These are phyloP conservation scores for Xiphophorus couchianus DNA, from an alignment of 2,113 vertebrate species.

Conservation along the genomic window DNA sequence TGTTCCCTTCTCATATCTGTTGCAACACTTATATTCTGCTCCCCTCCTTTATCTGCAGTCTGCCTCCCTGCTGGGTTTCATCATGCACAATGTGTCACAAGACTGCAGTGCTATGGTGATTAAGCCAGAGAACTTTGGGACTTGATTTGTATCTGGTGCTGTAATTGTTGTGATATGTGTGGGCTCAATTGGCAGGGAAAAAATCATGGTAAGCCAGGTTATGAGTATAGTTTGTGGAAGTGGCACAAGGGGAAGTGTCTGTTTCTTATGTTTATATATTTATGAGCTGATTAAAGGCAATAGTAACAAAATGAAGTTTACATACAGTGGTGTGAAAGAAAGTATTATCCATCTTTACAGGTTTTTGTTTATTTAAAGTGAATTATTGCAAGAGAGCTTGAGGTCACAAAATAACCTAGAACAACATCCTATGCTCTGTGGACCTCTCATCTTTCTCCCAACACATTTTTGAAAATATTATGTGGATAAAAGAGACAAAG, in stretches of 20 bases:
- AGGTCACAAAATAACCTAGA: not conserved
- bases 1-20: slow-evolving; percentile 63
- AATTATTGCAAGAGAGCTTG: too few relatives aligned
- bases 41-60: slow-evolving; percentile 42
- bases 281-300: slow-evolving; percentile 13
- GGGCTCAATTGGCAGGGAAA: slow-evolving; percentile 28
- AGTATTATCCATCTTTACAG: too few relatives aligned
- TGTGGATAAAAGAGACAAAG: too few relatives aligned
- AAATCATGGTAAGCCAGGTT: slow-evolving; percentile 35
- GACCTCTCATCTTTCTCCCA: not conserved
- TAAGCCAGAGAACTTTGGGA: slow-evolving; percentile 59
- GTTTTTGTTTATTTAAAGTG: not conserved
- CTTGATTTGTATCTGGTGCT: slow-evolving; percentile 58
- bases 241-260: slow-evolving; percentile 13
- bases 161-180: slow-evolving; percentile 58
- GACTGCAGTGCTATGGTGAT: slow-evolving; percentile 66
- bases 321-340: slow-evolving; percentile 12
- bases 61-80: slow-evolving; percentile 75
- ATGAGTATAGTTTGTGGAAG: slow-evolving; percentile 28
- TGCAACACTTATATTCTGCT: slow-evolving; percentile 67
- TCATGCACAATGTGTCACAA: slow-evolving; percentile 73
- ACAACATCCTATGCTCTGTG: not conserved
- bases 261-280: slow-evolving; percentile 20
- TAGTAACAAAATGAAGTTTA: not conserved
- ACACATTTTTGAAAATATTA: too few relatives aligned